Percentiles rank a stretch among this genome's conserved stretches.
Conservation (phyloP, 2,888 invertebrate genomes). For the Acronicta alni region DNA sequence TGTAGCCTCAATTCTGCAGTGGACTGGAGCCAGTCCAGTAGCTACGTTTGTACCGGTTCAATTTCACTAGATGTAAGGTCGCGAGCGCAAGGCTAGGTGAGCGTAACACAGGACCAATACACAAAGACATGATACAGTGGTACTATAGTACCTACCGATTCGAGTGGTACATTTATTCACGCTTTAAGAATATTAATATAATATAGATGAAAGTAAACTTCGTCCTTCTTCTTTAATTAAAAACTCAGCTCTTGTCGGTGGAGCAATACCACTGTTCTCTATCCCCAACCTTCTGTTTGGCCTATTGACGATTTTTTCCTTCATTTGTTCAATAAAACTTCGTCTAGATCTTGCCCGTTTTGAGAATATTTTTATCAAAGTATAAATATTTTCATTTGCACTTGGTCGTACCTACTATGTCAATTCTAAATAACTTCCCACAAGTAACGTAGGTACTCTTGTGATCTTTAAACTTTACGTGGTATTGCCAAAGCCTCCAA, state of each 20-base stretch:
- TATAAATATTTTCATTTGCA: too few relatives aligned
- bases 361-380: too few relatives aligned
- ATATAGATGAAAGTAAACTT: neutral
- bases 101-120: slow-evolving; percentile 60
- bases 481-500: slow-evolving; percentile 23
- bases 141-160: slow-evolving; percentile 3
- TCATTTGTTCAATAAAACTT: too few relatives aligned
- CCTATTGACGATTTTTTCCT: too few relatives aligned
- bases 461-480: slow-evolving; percentile 33
- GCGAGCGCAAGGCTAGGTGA: slow-evolving; percentile 83
- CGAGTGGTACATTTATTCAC: slow-evolving; percentile 6
- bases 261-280: too few relatives aligned
- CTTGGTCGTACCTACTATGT: neutral
- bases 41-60: slow-evolving; percentile 75
- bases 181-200: slow-evolving; percentile 4
- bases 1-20: slow-evolving; percentile 65
- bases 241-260: too few relatives aligned
- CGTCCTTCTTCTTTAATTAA: too few relatives aligned
- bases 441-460: slow-evolving; percentile 6
- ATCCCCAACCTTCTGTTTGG: too few relatives aligned
- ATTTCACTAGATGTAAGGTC: slow-evolving; percentile 87
- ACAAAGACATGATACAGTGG: slow-evolving; percentile 25
- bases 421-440: slow-evolving; percentile 10
- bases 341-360: too few relatives aligned
- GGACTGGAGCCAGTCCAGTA: slow-evolving; percentile 65